Conservation (phyloP, 2,888 invertebrate genomes). For the Prosapia bicincta region DNA sequence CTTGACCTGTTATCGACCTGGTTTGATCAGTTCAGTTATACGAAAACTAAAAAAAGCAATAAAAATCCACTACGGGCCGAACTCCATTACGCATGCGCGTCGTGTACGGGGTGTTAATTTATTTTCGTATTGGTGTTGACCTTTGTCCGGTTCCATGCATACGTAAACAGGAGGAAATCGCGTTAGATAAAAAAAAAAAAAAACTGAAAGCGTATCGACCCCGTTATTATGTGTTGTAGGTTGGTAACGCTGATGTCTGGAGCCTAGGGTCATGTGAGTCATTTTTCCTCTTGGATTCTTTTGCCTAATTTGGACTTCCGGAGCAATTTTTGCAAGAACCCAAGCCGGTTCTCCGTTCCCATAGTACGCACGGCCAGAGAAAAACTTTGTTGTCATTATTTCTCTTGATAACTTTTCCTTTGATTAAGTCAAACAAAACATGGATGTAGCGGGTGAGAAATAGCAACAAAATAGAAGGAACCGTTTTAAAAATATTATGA, state of each 20-base stretch:
- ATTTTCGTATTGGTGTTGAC: background rate
- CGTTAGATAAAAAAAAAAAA: background rate
- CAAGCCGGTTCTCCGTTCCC: background rate
- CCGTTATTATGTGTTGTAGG: background rate
- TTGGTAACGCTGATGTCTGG: background rate
- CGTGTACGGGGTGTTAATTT: background rate
- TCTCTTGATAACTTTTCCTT: too few relatives aligned
- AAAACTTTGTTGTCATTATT: too few relatives aligned
- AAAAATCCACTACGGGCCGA: background rate
- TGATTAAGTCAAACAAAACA: too few relatives aligned
- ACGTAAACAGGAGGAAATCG: background rate
- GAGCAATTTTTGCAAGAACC: background rate
- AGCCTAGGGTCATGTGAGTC: background rate
- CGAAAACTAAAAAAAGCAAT: too few relatives aligned
- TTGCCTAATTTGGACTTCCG: background rate
- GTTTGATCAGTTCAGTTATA: too few relatives aligned
- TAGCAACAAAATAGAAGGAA: too few relatives aligned
- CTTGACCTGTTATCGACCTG: too few relatives aligned
- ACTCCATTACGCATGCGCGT: background rate
- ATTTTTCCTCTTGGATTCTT: background rate
- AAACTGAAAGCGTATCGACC: background rate
- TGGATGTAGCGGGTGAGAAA: too few relatives aligned
- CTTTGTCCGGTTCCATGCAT: background rate
- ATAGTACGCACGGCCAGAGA: too few relatives aligned
- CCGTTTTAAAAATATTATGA: too few relatives aligned